Evolutionary conservation across 2,797 vertebrate species (phyloP).

Genomic region (Danio jaintianensis): DNA sequence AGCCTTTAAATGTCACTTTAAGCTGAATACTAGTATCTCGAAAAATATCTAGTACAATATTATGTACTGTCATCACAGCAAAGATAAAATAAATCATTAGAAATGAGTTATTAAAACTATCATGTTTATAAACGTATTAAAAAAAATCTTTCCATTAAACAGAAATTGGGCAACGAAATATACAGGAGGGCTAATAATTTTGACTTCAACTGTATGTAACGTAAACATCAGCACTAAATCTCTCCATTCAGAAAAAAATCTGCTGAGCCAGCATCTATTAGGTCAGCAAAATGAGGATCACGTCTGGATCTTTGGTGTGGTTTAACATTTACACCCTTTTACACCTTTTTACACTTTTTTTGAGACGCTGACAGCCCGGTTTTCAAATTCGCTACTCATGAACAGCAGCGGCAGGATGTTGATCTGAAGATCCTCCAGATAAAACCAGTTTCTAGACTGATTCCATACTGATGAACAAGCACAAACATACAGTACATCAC

Average conservation of each 20-base stretch:
- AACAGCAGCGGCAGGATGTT: conserved; percentile 47
- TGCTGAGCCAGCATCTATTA: conserved; percentile 62
- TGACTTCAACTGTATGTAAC: not conserved
- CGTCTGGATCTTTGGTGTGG: conserved; percentile 59
- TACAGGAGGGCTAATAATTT: too few species aligned
- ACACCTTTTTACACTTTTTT: not conserved
- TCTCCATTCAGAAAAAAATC: conserved; percentile 63
- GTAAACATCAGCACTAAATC: conserved; percentile 3
- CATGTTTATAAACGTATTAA: too few species aligned
- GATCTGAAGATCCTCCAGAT: conserved; percentile 30
- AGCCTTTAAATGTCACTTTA: too few species aligned
- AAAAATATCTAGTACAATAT: too few species aligned
- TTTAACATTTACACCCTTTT: conserved; percentile 60
- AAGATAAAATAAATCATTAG: too few species aligned
- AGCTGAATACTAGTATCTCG: too few species aligned
- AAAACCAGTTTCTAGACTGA: conserved; percentile 2
- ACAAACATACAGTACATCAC: not conserved
- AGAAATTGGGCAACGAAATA: too few species aligned
- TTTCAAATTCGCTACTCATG: conserved; percentile 43
- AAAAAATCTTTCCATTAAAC: too few species aligned
- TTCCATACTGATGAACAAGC: conserved; percentile 6
- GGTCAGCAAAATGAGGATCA: conserved; percentile 63
- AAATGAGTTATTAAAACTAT: too few species aligned
- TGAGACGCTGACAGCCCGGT: conserved; percentile 38
- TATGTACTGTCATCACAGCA: too few species aligned